A percentile compares a stretch with the other conserved stretches of the same genome.
Evolutionary conservation across 2,888 invertebrate genomes (phyloP).

Genomic region (Meta bourneti): DNA sequence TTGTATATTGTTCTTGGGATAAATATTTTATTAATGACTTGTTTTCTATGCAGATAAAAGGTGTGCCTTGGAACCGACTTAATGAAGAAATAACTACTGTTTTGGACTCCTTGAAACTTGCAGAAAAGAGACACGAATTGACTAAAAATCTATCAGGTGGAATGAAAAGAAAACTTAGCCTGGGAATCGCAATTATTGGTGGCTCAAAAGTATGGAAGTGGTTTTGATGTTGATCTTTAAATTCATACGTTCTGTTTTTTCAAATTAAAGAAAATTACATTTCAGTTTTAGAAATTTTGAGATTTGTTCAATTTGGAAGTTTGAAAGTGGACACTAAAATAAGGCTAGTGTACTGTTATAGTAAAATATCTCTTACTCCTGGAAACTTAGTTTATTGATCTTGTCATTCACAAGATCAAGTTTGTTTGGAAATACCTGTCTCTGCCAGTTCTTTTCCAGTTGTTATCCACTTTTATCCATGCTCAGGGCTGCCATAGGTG

Average conservation of each 20-base stretch:
- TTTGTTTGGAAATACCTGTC: too few species aligned
- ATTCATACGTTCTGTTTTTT: too few species aligned
- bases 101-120: constrained; percentile 69
- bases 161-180: constrained; percentile 92
- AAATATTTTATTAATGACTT: not conserved
- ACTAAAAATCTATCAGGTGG: constrained; percentile 88
- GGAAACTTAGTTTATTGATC: too few species aligned
- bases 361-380: not conserved
- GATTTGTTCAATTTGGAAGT: not conserved
- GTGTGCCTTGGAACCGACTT: constrained; percentile 20
- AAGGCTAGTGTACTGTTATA: not conserved
- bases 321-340: not conserved
- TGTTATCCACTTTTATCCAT: too few species aligned
- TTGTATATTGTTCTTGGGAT: too few species aligned
- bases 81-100: constrained; percentile 58
- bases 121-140: constrained; percentile 60
- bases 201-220: constrained; percentile 83
- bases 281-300: not conserved
- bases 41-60: constrained; percentile 62
- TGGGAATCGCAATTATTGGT: constrained; percentile 92
- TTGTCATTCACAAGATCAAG: too few species aligned
- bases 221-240: not conserved
- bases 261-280: too few species aligned
- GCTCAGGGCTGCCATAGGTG: too few species aligned
- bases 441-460: too few species aligned